Percentiles rank a stretch among this genome's conserved stretches.
Conservation (phyloP, 2,888 invertebrate species). For the Thereva nobilitata region DNA sequence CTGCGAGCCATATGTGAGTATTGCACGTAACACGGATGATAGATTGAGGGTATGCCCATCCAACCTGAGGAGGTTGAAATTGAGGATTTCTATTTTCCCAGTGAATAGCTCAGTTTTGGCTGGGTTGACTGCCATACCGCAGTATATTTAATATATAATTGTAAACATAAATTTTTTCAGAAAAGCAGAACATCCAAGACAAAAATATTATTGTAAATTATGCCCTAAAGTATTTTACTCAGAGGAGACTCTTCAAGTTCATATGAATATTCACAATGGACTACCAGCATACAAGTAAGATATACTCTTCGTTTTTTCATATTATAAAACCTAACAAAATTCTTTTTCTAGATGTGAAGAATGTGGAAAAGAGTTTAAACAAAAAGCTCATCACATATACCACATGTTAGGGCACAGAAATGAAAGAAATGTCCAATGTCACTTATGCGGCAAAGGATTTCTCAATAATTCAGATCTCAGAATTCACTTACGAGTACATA, state of each 20-base stretch:
- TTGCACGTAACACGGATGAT: no score
- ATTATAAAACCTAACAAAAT: neutral
- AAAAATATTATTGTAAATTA: slow-evolving; percentile 42
- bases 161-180: slow-evolving; percentile 37
- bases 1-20: no score
- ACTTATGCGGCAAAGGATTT: slow-evolving; percentile 47
- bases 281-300: slow-evolving; percentile 44
- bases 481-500: slow-evolving; percentile 47
- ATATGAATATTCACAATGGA: slow-evolving; percentile 46
- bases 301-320: neutral
- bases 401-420: slow-evolving; percentile 48
- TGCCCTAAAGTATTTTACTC: slow-evolving; percentile 45
- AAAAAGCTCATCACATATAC: slow-evolving; percentile 48
- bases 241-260: slow-evolving; percentile 44
- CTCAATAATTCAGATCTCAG: slow-evolving; percentile 47
- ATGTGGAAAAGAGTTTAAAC: slow-evolving; percentile 48
- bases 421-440: slow-evolving; percentile 48
- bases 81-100: neutral
- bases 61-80: no score
- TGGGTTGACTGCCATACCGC: neutral
- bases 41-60: no score
- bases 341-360: slow-evolving; percentile 44
- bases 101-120: slow-evolving; percentile 37
- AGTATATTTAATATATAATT: neutral
- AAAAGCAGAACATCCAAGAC: slow-evolving; percentile 40